These are phyloP conservation scores for Zygogramma bicolorata DNA, from an alignment of 2,888 invertebrate genomes.

Conservation along the genomic window DNA sequence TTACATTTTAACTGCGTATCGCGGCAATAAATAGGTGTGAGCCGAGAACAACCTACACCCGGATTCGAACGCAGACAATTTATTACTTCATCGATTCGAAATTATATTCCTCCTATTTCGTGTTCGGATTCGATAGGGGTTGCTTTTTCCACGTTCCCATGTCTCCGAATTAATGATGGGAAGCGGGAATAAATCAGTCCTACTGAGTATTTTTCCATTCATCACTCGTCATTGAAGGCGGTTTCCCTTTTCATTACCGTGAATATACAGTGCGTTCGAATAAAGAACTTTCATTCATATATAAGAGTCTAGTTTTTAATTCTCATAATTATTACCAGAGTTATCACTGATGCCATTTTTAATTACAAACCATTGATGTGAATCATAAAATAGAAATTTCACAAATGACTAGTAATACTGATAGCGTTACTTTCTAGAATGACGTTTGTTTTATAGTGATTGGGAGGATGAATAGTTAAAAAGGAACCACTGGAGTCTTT, in stretches of 20 bases:
- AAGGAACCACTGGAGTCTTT: too few species aligned
- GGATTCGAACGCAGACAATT: constrained; percentile 52
- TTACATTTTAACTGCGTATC: constrained; percentile 32
- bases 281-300: too few species aligned
- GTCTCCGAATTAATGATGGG: constrained; percentile 45
- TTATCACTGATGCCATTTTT: too few species aligned
- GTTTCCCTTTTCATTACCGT: background rate
- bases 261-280: background rate
- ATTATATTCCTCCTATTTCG: constrained; percentile 58
- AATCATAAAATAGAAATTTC: too few species aligned
- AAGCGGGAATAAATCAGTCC: constrained; percentile 12
- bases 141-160: constrained; percentile 46
- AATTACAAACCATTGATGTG: too few species aligned
- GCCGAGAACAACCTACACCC: constrained; percentile 28
- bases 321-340: too few species aligned
- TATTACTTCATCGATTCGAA: constrained; percentile 60
- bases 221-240: background rate
- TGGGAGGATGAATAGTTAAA: too few species aligned
- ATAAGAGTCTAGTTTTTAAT: too few species aligned
- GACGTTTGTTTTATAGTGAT: too few species aligned
- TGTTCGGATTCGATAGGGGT: constrained; percentile 49
- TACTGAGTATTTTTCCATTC: background rate
- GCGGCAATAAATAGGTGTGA: constrained; percentile 32
- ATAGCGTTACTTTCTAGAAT: too few species aligned
- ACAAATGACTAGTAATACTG: too few species aligned